A percentile compares a stretch with the other conserved stretches of the same genome.
Conservation (phyloP, 1,140 invertebrate species). For the Nymphalis io region DNA sequence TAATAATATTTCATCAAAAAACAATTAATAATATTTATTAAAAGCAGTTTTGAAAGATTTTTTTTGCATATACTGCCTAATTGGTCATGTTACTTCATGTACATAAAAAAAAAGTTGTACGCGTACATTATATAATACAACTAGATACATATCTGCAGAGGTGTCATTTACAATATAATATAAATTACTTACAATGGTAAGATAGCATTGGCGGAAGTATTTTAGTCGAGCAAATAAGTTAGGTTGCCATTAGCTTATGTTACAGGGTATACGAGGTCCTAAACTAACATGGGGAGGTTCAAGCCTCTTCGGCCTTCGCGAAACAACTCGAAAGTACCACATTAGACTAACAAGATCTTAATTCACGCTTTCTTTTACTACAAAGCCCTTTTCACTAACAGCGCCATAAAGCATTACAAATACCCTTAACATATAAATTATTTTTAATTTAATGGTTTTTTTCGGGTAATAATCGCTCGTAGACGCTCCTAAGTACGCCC, state of each 20-base stretch:
- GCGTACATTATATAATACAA: not conserved
- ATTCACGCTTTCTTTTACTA: constrained; percentile 20
- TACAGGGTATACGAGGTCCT: constrained; percentile 43
- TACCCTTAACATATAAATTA: constrained; percentile 27
- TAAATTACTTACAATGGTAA: not conserved
- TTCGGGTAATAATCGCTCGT: constrained; percentile 25
- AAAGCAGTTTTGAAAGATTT: too few species aligned
- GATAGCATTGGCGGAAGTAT: constrained; percentile 36
- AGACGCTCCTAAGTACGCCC: constrained; percentile 20
- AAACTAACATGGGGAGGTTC: constrained; percentile 49
- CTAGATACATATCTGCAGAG: not conserved
- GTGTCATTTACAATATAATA: not conserved
- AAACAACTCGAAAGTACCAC: constrained; percentile 39
- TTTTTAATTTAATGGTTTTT: constrained; percentile 25
- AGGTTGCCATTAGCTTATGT: constrained; percentile 48
- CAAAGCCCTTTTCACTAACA: constrained; percentile 25
- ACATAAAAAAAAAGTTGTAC: not conserved
- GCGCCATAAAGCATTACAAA: constrained; percentile 17
- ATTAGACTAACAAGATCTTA: constrained; percentile 43
- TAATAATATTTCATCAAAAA: too few species aligned
- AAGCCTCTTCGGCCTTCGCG: constrained; percentile 34
- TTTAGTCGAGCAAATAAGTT: constrained; percentile 41
- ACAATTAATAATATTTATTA: too few species aligned
- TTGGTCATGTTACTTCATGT: not conserved
- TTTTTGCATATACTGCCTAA: too few species aligned